Evolutionary conservation across 2,113 vertebrate species (phyloP).

Genomic region (Rhinogobius similis): DNA sequence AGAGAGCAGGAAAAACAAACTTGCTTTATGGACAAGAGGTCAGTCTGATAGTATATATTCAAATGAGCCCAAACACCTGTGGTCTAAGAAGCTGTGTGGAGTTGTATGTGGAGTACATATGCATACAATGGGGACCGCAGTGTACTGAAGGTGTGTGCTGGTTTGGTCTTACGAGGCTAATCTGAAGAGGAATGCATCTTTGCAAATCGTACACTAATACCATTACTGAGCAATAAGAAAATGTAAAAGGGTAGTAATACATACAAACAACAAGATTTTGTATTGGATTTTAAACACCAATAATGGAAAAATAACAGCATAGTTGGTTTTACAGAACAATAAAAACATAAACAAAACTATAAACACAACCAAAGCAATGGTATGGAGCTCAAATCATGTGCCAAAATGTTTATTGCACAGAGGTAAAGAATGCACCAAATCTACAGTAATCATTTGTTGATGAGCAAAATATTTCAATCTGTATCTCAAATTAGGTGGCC

Average conservation of each 20-base stretch:
- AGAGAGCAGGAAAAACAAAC: constrained; percentile 20
- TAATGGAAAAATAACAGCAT: too few relatives aligned
- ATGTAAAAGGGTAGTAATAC: constrained; percentile 13
- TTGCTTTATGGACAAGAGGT: constrained; percentile 43
- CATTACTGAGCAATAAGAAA: background rate
- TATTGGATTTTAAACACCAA: too few relatives aligned
- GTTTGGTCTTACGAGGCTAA: constrained; percentile 57
- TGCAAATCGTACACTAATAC: constrained; percentile 35
- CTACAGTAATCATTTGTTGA: too few relatives aligned
- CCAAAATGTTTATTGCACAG: too few relatives aligned
- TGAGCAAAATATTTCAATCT: background rate
- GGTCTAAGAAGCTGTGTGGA: background rate
- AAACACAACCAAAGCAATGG: too few relatives aligned
- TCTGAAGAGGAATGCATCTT: constrained; percentile 76
- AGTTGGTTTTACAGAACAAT: too few relatives aligned
- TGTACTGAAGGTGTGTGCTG: constrained; percentile 16
- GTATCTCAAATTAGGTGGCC: background rate
- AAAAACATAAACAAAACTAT: too few relatives aligned
- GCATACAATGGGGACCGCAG: constrained; percentile 9
- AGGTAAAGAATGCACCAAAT: too few relatives aligned
- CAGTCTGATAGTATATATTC: constrained; percentile 12
- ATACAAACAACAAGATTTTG: too few relatives aligned
- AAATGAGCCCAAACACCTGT: background rate
- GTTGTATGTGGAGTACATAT: background rate
- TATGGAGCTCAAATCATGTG: too few relatives aligned